Evolutionary conservation across 2,888 invertebrate species (phyloP).

Genomic region (Agriopis leucophaearia): DNA sequence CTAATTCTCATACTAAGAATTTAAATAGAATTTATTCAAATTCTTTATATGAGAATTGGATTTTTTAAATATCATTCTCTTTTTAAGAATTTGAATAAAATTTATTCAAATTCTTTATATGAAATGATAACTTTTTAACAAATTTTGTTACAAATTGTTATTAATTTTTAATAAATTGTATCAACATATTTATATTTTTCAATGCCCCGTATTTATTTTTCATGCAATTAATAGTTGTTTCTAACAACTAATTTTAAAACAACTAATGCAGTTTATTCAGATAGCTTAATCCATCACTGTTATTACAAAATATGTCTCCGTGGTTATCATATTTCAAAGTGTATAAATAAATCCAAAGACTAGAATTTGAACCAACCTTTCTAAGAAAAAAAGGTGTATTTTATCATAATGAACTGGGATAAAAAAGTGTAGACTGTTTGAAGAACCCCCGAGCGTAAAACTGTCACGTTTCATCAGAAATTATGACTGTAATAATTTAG

Average conservation of each 20-base stretch:
- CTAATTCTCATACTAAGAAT: no score
- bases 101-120: no score
- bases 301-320: neutral
- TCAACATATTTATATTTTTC: neutral
- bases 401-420: conserved; percentile 35
- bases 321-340: conserved; percentile 2
- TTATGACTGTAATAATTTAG: conserved; percentile 40
- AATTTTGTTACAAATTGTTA: no score
- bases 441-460: conserved; percentile 32
- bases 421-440: conserved; percentile 38
- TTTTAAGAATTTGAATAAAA: no score
- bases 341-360: conserved; percentile 17
- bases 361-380: conserved; percentile 11
- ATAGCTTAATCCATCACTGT: neutral
- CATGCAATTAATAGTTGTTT: neutral
- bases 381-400: conserved; percentile 24
- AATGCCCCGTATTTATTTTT: neutral
- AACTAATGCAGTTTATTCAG: neutral
- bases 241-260: neutral
- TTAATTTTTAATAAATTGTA: no score
- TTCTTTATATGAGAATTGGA: no score
- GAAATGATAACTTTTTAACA: no score
- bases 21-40: no score
- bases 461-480: conserved; percentile 42
- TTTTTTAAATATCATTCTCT: no score